Evolutionary conservation across 2,797 vertebrate species (phyloP).

Genomic region (Mareca penelope): DNA sequence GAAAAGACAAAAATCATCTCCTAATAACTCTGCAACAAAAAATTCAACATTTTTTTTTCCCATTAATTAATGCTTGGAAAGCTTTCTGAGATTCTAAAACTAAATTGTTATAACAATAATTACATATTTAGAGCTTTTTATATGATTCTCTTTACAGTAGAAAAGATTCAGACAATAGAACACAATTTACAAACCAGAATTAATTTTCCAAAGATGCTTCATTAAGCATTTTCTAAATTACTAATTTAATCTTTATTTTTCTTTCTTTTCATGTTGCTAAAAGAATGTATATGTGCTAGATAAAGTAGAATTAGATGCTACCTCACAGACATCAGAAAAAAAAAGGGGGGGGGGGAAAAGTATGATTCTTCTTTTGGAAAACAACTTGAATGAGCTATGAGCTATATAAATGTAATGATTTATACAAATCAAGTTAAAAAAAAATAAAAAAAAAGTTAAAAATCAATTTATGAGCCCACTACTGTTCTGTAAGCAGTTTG

Average conservation of each 20-base stretch:
- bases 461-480: background rate
- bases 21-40: background rate
- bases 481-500: background rate
- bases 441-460: background rate
- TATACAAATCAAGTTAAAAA: background rate
- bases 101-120: constrained; percentile 37
- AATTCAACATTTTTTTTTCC: background rate
- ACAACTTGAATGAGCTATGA: background rate
- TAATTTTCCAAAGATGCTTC: constrained; percentile 26
- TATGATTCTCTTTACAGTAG: background rate
- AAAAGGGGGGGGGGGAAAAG: background rate
- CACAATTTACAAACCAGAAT: constrained; percentile 19
- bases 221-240: constrained; percentile 28
- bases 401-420: background rate
- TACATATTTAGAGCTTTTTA: constrained; percentile 4
- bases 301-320: background rate
- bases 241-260: constrained; percentile 15
- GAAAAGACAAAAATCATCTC: background rate
- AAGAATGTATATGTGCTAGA: background rate
- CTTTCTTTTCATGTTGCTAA: constrained; percentile 14
- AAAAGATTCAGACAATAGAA: constrained; percentile 31
- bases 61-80: constrained; percentile 42
- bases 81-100: constrained; percentile 1
- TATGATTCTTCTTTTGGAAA: background rate
- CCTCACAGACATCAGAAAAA: background rate